A percentile compares a stretch with the other conserved stretches of the same genome.
These are phyloP conservation scores for Gymnogyps californianus DNA, from an alignment of 2,113 vertebrate genomes.

Conservation along the genomic window DNA sequence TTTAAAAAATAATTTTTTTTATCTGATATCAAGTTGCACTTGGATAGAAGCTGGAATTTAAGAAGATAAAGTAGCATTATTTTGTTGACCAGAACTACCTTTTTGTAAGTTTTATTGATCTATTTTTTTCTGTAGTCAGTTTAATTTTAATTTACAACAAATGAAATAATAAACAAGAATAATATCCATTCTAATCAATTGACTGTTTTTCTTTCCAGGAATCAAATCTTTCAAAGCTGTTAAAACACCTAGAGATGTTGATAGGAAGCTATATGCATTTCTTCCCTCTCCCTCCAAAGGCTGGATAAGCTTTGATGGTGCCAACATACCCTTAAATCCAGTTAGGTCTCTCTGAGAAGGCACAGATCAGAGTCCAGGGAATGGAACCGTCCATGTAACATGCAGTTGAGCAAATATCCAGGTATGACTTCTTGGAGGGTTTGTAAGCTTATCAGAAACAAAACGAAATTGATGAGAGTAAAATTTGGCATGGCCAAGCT, in stretches of 20 bases:
- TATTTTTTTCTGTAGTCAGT: neutral
- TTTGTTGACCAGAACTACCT: neutral
- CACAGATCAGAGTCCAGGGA: neutral
- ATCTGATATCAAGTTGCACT: neutral
- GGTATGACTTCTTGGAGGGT: neutral
- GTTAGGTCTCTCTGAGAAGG: neutral
- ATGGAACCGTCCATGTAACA: neutral
- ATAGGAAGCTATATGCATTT: neutral
- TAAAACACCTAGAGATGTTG: neutral
- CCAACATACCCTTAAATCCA: rapidly evolving
- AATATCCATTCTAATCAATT: neutral
- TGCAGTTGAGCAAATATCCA: neutral
- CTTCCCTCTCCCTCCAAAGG: neutral
- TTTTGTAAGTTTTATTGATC: neutral
- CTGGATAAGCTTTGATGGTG: neutral
- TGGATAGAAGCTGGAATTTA: neutral
- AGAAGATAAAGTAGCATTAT: neutral
- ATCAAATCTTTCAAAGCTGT: neutral
- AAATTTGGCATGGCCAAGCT: neutral
- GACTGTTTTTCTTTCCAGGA: neutral
- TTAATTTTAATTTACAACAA: neutral
- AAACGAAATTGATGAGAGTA: neutral
- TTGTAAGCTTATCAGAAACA: neutral
- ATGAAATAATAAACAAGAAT: neutral
- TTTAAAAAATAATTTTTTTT: neutral